These are phyloP conservation scores for Strongylocentrotus purpuratus DNA, from an alignment of 35 echinoderm and acorn worm genomes.

Conservation along the genomic window DNA sequence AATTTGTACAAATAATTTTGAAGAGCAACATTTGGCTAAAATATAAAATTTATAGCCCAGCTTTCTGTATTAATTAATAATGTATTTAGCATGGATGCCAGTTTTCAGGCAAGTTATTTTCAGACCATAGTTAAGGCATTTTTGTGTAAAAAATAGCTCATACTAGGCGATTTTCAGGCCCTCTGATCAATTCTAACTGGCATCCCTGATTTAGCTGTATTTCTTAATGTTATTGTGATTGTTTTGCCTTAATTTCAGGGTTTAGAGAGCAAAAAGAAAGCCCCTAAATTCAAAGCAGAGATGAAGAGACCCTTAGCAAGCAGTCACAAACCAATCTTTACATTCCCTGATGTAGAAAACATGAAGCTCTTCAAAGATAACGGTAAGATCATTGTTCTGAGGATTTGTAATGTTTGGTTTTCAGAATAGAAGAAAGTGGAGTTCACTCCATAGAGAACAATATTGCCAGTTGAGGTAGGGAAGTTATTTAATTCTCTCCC, in stretches of 20 bases:
- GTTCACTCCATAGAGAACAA: too few relatives aligned
- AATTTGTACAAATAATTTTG: neutral
- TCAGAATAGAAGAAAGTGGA: too few relatives aligned
- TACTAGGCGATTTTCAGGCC: too few relatives aligned
- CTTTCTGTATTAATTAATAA: neutral
- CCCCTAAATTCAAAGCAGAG: constrained; percentile 39
- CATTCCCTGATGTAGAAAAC: constrained; percentile 49
- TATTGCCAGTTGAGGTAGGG: too few relatives aligned
- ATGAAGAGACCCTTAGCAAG: neutral
- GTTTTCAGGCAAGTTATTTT: too few relatives aligned
- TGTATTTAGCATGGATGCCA: neutral
- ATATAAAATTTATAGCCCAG: neutral
- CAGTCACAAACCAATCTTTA: constrained; percentile 10
- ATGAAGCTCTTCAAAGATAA: constrained; percentile 57
- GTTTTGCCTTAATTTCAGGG: constrained; percentile 26
- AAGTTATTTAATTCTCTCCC: too few relatives aligned
- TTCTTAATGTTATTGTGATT: neutral
- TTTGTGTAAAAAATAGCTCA: too few relatives aligned
- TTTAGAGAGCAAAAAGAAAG: constrained; percentile 41
- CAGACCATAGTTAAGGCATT: too few relatives aligned
- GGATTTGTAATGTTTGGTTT: too few relatives aligned
- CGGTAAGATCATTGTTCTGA: neutral
- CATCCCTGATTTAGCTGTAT: too few relatives aligned
- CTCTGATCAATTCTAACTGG: too few relatives aligned
- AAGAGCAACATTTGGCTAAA: neutral